Base-by-base conservation (phyloP, 2,888 invertebrate genomes). In the Drosophila flavopinicola region DNA sequence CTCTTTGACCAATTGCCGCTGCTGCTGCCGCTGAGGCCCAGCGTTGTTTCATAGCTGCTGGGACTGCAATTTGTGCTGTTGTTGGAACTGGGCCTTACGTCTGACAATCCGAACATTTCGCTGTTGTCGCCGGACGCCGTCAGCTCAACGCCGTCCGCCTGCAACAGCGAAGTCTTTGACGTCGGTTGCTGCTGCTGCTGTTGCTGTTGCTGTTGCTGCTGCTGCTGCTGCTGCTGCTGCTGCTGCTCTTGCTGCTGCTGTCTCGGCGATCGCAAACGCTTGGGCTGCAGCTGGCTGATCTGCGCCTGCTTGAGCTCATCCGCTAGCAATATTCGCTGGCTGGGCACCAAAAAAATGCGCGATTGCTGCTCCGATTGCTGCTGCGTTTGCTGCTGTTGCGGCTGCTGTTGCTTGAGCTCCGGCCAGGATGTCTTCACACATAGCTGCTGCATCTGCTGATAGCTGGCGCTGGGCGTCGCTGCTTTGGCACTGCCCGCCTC, bases 111-210 rank as follows among this genome's bases (percentile, higher is more conserved):
- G 10, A 10, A 6, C 39, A 24, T 29, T 42, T 29, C 39, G 35
- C 66, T 75, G 49, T 70, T 75, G 54, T 57, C 30, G 53, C 32
- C 45, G 60, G 42, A 66, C 59, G 51, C 38, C 58, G 37, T 53
- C 23, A 11, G 17, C 27, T 9, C 24, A 15, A 35, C 61, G 48
- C 4, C 17, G 48, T 66, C 52, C 64, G 61, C n/a, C 69, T 35
- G 59, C 66, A 51, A 58, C 66, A 59, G 39, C 53, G 35, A 47
- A 7, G 38, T 49, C 37, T 23, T 30, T 7, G 38, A 44, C 29
- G 15, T 9, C 17, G 4, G 23, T 2, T 41, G 60, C n/a, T 10
- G 47, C 4, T 35, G 54, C 11, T 17, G 25, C 6, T 53, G 38
- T 3, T 37, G 29, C 6, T 20, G 38, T n/a, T 45, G 29, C 0